These are phyloP conservation scores for Strongylocentrotus purpuratus DNA, from an alignment of 35 echinoderm and acorn worm genomes.

Conservation along the genomic window DNA sequence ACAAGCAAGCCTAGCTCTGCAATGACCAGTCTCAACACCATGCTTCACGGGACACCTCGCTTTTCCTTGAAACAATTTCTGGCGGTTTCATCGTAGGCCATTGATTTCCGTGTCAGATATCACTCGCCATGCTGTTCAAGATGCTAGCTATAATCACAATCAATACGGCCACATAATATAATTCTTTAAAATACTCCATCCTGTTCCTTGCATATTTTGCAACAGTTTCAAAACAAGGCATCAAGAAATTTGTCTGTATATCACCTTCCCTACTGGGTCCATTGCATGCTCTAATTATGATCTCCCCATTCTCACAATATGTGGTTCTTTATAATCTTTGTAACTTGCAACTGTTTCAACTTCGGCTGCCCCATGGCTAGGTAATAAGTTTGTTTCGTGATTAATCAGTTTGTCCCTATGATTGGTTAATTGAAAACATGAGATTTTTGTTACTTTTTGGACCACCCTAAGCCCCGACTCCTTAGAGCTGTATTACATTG, in stretches of 20 bases:
- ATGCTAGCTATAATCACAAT: background rate
- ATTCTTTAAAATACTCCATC: background rate
- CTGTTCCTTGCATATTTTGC: background rate
- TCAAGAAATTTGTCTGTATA: background rate
- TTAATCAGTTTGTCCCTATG: background rate
- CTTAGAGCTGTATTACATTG: background rate
- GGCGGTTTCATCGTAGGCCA: background rate
- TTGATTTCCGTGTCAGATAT: slow-evolving; percentile 4
- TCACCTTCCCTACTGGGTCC: background rate
- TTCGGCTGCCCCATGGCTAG: background rate
- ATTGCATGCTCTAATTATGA: background rate
- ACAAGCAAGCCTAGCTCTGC: background rate
- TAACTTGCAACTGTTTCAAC: background rate
- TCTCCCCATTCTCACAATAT: background rate
- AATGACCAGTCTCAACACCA: background rate
- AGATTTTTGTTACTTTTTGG: background rate
- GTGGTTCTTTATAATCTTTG: background rate
- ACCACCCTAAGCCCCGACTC: background rate
- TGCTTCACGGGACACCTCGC: background rate
- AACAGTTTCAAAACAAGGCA: background rate
- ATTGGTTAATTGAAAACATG: background rate
- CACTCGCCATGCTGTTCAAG: background rate
- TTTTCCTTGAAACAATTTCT: background rate
- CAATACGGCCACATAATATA: background rate
- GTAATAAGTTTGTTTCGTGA: background rate